phyloP scores from a whole-genome alignment of 2,888 invertebrate species.

The Pristionchus maxplancki region DNA sequence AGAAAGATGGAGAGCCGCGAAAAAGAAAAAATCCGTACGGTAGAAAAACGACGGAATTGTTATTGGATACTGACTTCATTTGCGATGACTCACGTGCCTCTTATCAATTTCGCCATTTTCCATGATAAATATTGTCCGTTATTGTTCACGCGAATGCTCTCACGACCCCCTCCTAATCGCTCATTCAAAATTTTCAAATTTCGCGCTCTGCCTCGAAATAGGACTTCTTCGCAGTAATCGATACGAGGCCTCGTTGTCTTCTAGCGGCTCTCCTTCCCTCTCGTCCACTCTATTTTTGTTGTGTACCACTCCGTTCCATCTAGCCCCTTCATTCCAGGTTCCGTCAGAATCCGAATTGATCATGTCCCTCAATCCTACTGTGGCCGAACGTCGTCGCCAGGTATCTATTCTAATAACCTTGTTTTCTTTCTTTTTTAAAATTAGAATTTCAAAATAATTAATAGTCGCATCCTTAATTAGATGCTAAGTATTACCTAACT shows the following conservation, averaged over 20 bases:
- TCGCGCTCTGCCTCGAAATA: background rate
- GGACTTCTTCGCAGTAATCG: background rate
- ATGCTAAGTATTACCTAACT: too few relatives aligned
- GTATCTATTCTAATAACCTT: too few relatives aligned
- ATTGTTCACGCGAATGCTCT: too few relatives aligned
- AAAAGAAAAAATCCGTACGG: background rate
- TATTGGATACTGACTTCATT: slow-evolving; percentile 7
- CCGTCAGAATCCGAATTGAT: background rate
- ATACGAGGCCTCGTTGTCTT: slow-evolving; percentile 35
- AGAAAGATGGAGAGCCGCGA: background rate
- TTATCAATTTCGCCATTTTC: background rate
- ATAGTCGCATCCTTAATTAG: too few relatives aligned
- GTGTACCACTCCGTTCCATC: background rate
- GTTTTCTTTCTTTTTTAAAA: background rate
- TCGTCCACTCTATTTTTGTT: slow-evolving; percentile 18
- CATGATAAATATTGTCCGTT: background rate
- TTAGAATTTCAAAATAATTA: background rate
- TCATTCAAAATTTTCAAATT: background rate
- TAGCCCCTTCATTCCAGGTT: background rate
- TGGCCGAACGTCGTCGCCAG: slow-evolving; percentile 59
- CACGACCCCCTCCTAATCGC: background rate
- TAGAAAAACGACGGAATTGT: background rate
- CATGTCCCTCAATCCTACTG: slow-evolving; percentile 49
- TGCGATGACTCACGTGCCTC: background rate
- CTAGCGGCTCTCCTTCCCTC: background rate